Conservation (phyloP, 2,888 invertebrate species). For the Lepidochrysops patricia region DNA sequence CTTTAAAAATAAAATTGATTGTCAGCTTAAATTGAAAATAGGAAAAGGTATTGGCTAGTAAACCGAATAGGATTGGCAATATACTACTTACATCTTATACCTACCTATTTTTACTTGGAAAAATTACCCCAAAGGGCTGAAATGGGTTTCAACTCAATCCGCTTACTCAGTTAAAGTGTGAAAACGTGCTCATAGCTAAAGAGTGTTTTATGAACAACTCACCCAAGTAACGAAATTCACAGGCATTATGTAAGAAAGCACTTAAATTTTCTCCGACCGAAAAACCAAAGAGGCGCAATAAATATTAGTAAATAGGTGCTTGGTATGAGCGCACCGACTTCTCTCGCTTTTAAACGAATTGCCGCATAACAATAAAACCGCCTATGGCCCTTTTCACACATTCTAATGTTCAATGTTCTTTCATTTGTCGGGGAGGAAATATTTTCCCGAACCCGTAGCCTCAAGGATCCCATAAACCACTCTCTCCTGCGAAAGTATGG, state of each 20-base stretch:
- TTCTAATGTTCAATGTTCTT: constrained; percentile 70
- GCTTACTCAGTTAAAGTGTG: constrained; percentile 5
- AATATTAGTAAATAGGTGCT: constrained; percentile 69
- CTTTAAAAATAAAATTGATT: too few relatives aligned
- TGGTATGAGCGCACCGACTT: constrained; percentile 52
- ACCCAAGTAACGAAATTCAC: constrained; percentile 17
- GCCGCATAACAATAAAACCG: constrained; percentile 72
- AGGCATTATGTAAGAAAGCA: constrained; percentile 31
- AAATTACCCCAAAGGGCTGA: not conserved
- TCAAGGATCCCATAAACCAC: constrained; percentile 75
- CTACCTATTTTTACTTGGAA: too few relatives aligned
- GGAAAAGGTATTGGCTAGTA: too few relatives aligned
- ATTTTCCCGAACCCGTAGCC: constrained; percentile 76
- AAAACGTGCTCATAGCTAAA: constrained; percentile 7
- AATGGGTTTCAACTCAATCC: not conserved
- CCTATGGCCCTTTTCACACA: constrained; percentile 69
- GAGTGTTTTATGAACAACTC: constrained; percentile 4
- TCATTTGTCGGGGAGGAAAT: constrained; percentile 73
- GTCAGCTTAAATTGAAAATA: too few relatives aligned
- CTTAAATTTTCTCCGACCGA: constrained; percentile 39
- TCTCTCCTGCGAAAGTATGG: constrained; percentile 72
- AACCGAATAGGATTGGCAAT: too few relatives aligned
- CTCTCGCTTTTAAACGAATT: constrained; percentile 73
- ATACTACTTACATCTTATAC: too few relatives aligned
- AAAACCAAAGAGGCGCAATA: constrained; percentile 30